phyloP scores from a whole-genome alignment of 2,113 vertebrate genomes.

The Synodontis membranacea region DNA sequence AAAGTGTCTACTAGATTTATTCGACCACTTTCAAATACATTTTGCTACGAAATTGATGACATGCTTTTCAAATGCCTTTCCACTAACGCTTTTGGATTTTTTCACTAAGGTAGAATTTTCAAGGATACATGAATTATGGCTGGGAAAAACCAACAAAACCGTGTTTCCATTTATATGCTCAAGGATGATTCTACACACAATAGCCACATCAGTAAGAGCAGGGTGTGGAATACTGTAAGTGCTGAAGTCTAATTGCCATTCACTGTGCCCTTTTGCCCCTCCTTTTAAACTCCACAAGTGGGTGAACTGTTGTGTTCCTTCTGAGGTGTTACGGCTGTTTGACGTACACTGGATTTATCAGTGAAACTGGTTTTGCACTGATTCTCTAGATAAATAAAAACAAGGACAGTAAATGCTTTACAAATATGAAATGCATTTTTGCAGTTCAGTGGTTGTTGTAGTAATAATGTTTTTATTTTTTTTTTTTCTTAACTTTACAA shows the following conservation, averaged over 20 bases:
- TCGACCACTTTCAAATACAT: neutral
- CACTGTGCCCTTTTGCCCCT: neutral
- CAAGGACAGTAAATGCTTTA: too few species aligned
- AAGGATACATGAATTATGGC: neutral
- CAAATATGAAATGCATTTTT: neutral
- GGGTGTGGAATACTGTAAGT: neutral
- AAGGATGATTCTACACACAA: neutral
- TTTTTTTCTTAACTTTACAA: neutral
- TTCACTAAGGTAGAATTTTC: neutral
- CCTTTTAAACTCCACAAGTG: constrained; percentile 1
- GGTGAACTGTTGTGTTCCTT: too few species aligned
- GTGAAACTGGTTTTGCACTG: neutral
- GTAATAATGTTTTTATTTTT: too few species aligned
- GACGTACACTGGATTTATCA: neutral
- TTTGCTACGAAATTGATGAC: neutral
- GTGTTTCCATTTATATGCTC: neutral
- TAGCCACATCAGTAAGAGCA: neutral
- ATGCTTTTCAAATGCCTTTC: neutral
- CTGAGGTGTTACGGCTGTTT: neutral
- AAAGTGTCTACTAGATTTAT: neutral
- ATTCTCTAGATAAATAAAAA: neutral
- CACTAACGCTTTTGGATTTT: neutral
- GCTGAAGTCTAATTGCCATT: neutral
- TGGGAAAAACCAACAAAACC: neutral
- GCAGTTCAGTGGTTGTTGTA: neutral